These are phyloP conservation scores for Merluccius polli DNA, from an alignment of 2,797 vertebrate genomes.

Conservation along the genomic window DNA sequence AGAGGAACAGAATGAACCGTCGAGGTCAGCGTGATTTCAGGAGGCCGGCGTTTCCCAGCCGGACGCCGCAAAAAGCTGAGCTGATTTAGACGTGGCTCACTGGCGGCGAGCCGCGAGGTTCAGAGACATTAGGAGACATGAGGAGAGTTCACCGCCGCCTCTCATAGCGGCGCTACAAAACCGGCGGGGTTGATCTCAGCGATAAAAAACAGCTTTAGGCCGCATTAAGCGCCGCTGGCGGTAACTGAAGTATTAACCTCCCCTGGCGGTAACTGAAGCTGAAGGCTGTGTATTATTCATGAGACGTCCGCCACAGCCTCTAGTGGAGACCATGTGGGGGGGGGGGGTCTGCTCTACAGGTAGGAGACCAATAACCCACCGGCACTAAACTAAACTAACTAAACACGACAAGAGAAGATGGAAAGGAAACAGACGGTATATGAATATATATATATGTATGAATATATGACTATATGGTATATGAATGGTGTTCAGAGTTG, in stretches of 20 bases:
- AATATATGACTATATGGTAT: too few relatives aligned
- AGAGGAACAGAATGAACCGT: background rate
- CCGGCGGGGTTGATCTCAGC: background rate
- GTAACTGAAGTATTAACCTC: too few relatives aligned
- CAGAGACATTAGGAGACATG: background rate
- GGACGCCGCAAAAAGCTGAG: too few relatives aligned
- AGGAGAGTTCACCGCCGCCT: background rate
- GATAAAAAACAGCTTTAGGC: background rate
- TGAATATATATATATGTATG: too few relatives aligned
- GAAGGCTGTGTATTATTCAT: background rate
- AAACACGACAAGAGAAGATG: background rate
- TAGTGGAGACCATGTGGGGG: background rate
- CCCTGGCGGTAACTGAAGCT: background rate
- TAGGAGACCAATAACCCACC: background rate
- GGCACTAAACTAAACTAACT: background rate
- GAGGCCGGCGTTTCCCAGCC: too few relatives aligned
- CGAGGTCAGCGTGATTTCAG: too few relatives aligned
- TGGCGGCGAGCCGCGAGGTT: too few relatives aligned
- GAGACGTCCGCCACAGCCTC: background rate
- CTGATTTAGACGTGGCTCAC: too few relatives aligned
- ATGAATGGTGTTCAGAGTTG: background rate
- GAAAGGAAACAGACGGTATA: background rate
- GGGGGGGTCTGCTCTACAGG: background rate
- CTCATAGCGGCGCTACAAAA: background rate
- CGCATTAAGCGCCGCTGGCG: too few relatives aligned